Base-by-base conservation (phyloP, 2,888 invertebrate species). In the Parnassius apollo region DNA sequence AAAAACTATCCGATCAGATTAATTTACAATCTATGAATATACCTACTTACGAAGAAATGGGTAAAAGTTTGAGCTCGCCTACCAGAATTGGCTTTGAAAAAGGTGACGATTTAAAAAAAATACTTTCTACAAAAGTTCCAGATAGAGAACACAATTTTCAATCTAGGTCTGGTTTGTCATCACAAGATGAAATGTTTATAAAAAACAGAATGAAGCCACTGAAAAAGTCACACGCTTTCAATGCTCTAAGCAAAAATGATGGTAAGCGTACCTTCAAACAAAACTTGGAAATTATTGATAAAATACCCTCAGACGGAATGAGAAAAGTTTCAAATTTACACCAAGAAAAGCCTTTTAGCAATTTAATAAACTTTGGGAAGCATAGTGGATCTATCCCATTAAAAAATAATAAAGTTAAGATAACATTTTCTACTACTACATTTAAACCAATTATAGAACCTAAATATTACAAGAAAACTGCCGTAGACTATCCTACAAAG, bases 1-100 rank as follows among this genome's bases (percentile, higher is more conserved):
- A 80, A 51, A 75, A 74, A 69, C 67, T 85, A 57, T 65, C 77
- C 42, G 82, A 82, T 59, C 73, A 73, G 18, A 65, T 79, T 35
- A 72, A 68, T 62, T 64, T 76, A 4, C 69, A 71, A 42, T 59
- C 69, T 10, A 55, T 75, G 0, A 57, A 62, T 45, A 61, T 57
- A n/a, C 66, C 68, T 42, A 49, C 63, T 50, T 46, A 64, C 12
- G 60, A 59, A 12, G 57, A 59, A 49, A 65, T 61, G 13, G 22
- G 42, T 18, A 66, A 55, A 18, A 52, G 42, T n/a, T 10, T 50
- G 18, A 9, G 45, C 13, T 57, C 59, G 42, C 45, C 64, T 13
- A 13, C n/a, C 46, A 54, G 66, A 59, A 55, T 52, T 64, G 35
- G 60, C 60, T 51, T 58, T 66, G 61, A 59, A 25, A 54, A 50